Conservation (phyloP, 2,888 invertebrate genomes). For the Leucophenga montana region DNA sequence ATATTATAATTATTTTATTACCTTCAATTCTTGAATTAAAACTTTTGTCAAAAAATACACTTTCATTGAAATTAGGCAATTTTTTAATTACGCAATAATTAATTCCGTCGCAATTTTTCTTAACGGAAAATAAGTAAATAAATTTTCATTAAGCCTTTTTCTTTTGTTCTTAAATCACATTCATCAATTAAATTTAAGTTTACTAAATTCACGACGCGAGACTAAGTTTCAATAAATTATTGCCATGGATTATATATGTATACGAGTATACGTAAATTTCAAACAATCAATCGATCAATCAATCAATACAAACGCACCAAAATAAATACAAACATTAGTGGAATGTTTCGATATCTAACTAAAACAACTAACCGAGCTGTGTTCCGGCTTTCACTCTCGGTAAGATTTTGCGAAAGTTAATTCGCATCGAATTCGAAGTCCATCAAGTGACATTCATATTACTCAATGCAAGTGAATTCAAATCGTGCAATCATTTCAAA, state of each 20-base stretch:
- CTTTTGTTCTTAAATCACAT: neutral
- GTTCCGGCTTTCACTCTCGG: no score
- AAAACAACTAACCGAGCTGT: no score
- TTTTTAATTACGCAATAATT: neutral
- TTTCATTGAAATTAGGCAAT: neutral
- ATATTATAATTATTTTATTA: neutral
- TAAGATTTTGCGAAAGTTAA: no score
- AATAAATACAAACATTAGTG: no score
- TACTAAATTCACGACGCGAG: conserved; percentile 1
- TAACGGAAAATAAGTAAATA: conserved; percentile 9
- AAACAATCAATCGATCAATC: neutral
- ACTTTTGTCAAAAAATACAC: neutral
- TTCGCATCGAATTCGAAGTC: no score
- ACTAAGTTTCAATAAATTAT: neutral
- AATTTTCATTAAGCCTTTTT: neutral
- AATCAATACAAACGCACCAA: neutral
- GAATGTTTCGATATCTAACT: no score
- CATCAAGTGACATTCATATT: no score
- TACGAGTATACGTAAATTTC: neutral
- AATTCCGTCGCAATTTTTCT: conserved; percentile 1
- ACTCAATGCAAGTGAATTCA: no score
- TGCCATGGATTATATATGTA: neutral
- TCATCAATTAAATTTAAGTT: conserved; percentile 1
- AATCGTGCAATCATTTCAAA: no score
- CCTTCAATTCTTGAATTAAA: neutral